These are phyloP conservation scores for Hirtodrosophila trivittata DNA, from an alignment of 2,888 invertebrate species.

Conservation along the genomic window DNA sequence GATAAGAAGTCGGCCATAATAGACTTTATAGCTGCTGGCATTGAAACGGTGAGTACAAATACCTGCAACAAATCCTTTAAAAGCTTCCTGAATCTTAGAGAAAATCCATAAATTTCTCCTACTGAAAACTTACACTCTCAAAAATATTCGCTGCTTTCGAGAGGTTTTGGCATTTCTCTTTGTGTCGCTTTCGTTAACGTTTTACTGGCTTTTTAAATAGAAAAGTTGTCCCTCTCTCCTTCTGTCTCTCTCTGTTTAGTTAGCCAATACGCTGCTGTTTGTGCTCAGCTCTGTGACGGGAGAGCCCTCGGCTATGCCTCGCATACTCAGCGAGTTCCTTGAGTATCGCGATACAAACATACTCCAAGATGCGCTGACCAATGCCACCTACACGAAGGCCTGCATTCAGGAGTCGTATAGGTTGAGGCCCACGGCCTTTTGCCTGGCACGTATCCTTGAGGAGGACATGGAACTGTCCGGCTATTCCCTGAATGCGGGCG, in stretches of 20 bases:
- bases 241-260: slow-evolving; percentile 83
- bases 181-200: background rate
- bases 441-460: slow-evolving; percentile 90
- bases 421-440: slow-evolving; percentile 89
- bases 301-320: slow-evolving; percentile 87
- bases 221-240: too few relatives aligned
- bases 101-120: background rate
- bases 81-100: background rate
- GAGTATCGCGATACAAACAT: slow-evolving; percentile 85
- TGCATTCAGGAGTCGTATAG: slow-evolving; percentile 90
- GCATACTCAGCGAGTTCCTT: slow-evolving; percentile 87
- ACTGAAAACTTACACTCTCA: background rate
- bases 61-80: background rate
- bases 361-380: slow-evolving; percentile 86
- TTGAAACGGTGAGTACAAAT: slow-evolving; percentile 88
- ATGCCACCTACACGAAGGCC: slow-evolving; percentile 90
- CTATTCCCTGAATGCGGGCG: slow-evolving; percentile 89
- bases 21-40: slow-evolving; percentile 94
- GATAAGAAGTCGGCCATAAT: slow-evolving; percentile 94
- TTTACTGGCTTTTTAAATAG: too few relatives aligned
- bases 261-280: slow-evolving; percentile 92
- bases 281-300: slow-evolving; percentile 90
- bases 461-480: slow-evolving; percentile 88
- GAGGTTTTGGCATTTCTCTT: too few relatives aligned
- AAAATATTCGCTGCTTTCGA: too few relatives aligned